A percentile compares a stretch with the other conserved stretches of the same genome.
Evolutionary conservation across 2,888 invertebrate species (phyloP).

Genomic region (Monopis laevigella): DNA sequence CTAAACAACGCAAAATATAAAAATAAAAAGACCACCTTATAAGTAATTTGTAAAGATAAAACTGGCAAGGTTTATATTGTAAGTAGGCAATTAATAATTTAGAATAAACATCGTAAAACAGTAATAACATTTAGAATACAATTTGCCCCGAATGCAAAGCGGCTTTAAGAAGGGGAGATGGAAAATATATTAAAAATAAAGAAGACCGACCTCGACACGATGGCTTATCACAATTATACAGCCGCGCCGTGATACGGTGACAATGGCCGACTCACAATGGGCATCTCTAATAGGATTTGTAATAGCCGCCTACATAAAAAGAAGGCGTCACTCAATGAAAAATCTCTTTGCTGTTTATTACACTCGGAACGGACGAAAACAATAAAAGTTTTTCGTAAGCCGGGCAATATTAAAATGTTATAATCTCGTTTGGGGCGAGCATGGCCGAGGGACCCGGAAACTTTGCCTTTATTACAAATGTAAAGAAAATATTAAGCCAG

Average conservation of each 20-base stretch:
- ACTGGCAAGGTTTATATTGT: too few species aligned
- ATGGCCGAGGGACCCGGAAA: conserved; percentile 33
- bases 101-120: background rate
- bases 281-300: conserved; percentile 47
- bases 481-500: conserved; percentile 33
- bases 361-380: conserved; percentile 41
- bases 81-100: too few species aligned
- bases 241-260: conserved; percentile 34
- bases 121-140: background rate
- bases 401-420: conserved; percentile 55
- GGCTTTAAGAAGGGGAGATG: background rate
- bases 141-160: background rate
- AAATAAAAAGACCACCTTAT: too few species aligned
- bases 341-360: conserved; percentile 46
- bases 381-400: conserved; percentile 48
- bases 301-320: conserved; percentile 39
- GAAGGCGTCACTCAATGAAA: conserved; percentile 48
- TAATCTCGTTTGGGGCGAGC: conserved; percentile 43
- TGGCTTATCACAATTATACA: conserved; percentile 49
- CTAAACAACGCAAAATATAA: too few species aligned
- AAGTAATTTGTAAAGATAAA: too few species aligned
- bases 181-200: background rate
- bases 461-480: conserved; percentile 49
- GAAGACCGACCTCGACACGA: background rate
- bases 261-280: conserved; percentile 36